Base-by-base conservation (phyloP, 2,888 invertebrate species). In the Cynaeus angustus region DNA sequence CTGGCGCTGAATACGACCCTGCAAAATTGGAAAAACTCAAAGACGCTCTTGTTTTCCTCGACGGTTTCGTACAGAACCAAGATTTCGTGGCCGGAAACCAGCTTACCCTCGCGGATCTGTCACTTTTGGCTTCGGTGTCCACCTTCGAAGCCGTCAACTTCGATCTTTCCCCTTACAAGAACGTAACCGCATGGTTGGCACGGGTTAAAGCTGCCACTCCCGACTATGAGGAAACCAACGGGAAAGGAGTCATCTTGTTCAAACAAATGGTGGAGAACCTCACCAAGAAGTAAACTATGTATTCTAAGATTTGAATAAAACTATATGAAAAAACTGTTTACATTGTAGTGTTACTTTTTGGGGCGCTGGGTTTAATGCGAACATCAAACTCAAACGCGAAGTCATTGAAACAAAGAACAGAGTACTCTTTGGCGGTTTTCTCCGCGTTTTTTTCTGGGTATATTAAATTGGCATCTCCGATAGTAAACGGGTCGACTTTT, bases 81-180 rank as follows among this genome's bases (percentile, higher is more conserved):
- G 88, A 89, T 73, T 96, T 89, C 84, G 89, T 86, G 33, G 94
- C 94, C 10, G 95, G 94, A 1, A 87, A 91, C 67, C 86, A 86
- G 67, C 85, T 94, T 61, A 95, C 95, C 12, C 82, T 96, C 12
- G 96, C 96, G 5, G 96, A 96, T 84, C 86, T 94, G 43, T 85
- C 90, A 33, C 82, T 95, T 48, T 86, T 91, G 30, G 89, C 92
- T 6, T 88, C 89, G 5, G 88, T 94, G 7, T 90, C 94, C 52
- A 92, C 91, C 70, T 88, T 89, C 71, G 93, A 92, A 79, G 91
- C 91, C 55, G 77, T 80, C 56, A 77, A 73, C 13, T 88, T 91
- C 71, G 93, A 94, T 81, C 81, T 94, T 72, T 87, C 88, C 79
- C 89, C 91, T 78, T 93, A 89, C 85, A 83, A 88, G 50, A 94